These are phyloP conservation scores for Gryllus longicercus DNA, from an alignment of 2,888 invertebrate genomes.

Conservation along the genomic window DNA sequence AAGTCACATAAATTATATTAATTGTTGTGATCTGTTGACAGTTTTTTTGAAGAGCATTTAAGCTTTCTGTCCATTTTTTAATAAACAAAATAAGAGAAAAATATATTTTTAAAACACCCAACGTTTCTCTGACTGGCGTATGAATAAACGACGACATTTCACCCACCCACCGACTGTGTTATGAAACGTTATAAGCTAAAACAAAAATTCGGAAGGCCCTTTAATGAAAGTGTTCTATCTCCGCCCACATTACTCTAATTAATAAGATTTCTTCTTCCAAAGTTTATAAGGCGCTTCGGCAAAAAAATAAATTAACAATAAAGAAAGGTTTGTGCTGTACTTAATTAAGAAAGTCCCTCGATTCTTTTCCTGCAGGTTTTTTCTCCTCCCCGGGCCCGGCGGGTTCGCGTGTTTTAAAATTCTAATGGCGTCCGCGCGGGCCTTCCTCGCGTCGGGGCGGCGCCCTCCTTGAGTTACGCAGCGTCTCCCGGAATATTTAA, in stretches of 20 bases:
- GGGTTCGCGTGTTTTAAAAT: slow-evolving; percentile 8
- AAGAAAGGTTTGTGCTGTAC: slow-evolving; percentile 25
- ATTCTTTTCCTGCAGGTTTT: slow-evolving; percentile 8
- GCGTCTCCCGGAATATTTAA: slow-evolving; percentile 27
- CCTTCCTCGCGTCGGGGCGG: background rate
- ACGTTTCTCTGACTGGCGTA: background rate
- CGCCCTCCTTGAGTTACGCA: background rate
- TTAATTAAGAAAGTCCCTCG: slow-evolving; percentile 30
- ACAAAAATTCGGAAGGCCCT: background rate
- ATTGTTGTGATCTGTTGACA: too few species aligned
- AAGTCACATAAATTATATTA: too few species aligned
- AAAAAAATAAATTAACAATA: slow-evolving; percentile 29
- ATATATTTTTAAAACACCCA: too few species aligned
- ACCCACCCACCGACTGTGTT: background rate
- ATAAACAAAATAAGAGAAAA: too few species aligned
- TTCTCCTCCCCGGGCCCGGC: background rate
- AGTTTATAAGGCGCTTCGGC: background rate
- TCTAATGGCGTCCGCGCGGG: background rate
- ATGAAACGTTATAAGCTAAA: background rate
- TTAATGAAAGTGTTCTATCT: background rate
- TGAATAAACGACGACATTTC: background rate
- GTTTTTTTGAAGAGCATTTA: too few species aligned
- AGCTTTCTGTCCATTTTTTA: too few species aligned
- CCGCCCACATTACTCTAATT: slow-evolving; percentile 17
- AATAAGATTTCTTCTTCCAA: slow-evolving; percentile 3